Evolutionary conservation across 2,888 invertebrate genomes (phyloP).

Genomic region (Limnephilus rhombicus): DNA sequence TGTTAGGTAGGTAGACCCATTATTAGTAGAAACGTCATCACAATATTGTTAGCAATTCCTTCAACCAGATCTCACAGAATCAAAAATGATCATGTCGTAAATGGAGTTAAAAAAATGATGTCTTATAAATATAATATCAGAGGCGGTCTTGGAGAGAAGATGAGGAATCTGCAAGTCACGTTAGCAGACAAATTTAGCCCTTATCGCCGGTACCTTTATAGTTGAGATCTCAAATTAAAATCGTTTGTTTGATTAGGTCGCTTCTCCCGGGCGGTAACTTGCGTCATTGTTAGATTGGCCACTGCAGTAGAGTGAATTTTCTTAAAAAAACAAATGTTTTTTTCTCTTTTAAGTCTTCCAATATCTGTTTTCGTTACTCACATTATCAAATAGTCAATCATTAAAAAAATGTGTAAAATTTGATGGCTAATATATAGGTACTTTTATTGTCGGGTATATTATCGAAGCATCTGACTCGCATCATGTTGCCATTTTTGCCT

Average conservation of each 20-base stretch:
- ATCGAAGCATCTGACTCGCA: too few relatives aligned
- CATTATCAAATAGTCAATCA: too few relatives aligned
- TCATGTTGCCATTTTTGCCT: too few relatives aligned
- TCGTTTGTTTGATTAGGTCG: constrained; percentile 66
- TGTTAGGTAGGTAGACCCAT: background rate
- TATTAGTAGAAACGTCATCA: background rate
- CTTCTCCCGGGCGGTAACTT: constrained; percentile 59
- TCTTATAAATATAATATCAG: background rate
- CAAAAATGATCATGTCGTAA: background rate
- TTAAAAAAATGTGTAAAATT: too few relatives aligned
- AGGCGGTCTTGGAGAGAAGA: constrained; percentile 4
- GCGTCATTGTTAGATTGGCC: background rate
- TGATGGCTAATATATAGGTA: too few relatives aligned
- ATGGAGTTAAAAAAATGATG: background rate
- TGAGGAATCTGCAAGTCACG: constrained; percentile 62
- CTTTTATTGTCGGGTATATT: too few relatives aligned
- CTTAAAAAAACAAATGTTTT: background rate
- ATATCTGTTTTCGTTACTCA: too few relatives aligned
- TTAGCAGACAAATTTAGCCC: constrained; percentile 64
- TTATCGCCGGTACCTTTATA: constrained; percentile 65
- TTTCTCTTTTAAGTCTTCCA: too few relatives aligned
- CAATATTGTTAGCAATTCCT: background rate
- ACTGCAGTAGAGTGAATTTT: background rate
- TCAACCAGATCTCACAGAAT: background rate
- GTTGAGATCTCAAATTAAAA: constrained; percentile 65